phyloP scores from a whole-genome alignment of 1,140 invertebrate species.

The Caenorhabditis inopinata region DNA sequence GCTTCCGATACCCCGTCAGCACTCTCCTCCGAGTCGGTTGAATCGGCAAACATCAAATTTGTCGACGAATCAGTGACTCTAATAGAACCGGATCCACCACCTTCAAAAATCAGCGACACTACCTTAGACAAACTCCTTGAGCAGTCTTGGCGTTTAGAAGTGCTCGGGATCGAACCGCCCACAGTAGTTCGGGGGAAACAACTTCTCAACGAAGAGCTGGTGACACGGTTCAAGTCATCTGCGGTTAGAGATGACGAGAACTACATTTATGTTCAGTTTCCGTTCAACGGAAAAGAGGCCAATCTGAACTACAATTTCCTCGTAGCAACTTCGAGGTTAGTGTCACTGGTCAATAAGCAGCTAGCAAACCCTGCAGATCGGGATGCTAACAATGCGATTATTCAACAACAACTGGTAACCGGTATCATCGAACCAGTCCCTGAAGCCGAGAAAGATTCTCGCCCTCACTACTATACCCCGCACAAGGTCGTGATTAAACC shows the following conservation, averaged over 20 bases:
- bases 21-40: too few species aligned
- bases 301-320: neutral
- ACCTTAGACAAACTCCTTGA: neutral
- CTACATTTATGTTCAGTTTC: neutral
- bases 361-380: neutral
- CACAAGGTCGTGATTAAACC: neutral
- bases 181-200: neutral
- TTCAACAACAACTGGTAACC: neutral
- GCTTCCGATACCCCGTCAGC: too few species aligned
- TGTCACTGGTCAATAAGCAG: neutral
- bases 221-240: neutral
- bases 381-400: neutral
- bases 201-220: neutral
- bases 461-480: neutral
- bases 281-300: neutral
- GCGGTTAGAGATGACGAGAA: neutral
- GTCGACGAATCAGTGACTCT: too few species aligned
- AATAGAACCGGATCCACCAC: too few species aligned
- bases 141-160: neutral
- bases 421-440: neutral
- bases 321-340: neutral
- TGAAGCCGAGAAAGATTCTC: neutral
- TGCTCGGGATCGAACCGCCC: neutral
- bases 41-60: too few species aligned
- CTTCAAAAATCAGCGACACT: too few species aligned